Evolutionary conservation across 1,140 invertebrate genomes (phyloP).

Genomic region (Anastatus disparis): DNA sequence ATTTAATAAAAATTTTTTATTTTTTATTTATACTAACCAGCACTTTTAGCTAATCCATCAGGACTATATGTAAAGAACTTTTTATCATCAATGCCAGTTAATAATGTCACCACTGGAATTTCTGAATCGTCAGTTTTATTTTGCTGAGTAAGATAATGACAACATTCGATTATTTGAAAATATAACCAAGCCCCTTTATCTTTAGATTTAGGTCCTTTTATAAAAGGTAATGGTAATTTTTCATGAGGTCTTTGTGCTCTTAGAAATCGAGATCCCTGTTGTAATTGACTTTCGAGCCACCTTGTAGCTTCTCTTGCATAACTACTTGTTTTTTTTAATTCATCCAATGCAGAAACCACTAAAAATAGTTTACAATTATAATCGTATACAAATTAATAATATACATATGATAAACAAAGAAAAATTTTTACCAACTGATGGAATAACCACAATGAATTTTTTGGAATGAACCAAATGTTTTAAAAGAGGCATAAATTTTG

Average conservation of each 20-base stretch:
- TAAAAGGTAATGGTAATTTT: constrained; percentile 75
- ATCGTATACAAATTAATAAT: constrained; percentile 15
- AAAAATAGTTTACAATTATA: constrained; percentile 41
- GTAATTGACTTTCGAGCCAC: constrained; percentile 89
- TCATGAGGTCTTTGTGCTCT: constrained; percentile 85
- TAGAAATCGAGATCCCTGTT: constrained; percentile 84
- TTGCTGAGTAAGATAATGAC: constrained; percentile 75
- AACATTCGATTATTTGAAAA: constrained; percentile 78
- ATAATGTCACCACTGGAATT: constrained; percentile 70
- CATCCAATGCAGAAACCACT: constrained; percentile 89
- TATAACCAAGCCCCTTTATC: constrained; percentile 76
- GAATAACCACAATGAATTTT: constrained; percentile 84
- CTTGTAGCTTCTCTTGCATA: constrained; percentile 88
- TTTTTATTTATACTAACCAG: constrained; percentile 61
- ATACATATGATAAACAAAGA: constrained; percentile 1
- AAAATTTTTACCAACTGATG: constrained; percentile 75
- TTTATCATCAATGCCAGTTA: constrained; percentile 66
- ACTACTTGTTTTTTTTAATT: constrained; percentile 81
- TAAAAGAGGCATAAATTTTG: constrained; percentile 77
- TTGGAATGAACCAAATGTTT: constrained; percentile 81
- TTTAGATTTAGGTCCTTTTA: constrained; percentile 77
- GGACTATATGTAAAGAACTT: constrained; percentile 61
- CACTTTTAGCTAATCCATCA: constrained; percentile 69
- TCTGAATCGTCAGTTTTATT: constrained; percentile 66
- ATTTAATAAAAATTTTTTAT: too few relatives aligned